Conservation (phyloP, 2,888 invertebrate species). For the Ochlodes sylvanus region DNA sequence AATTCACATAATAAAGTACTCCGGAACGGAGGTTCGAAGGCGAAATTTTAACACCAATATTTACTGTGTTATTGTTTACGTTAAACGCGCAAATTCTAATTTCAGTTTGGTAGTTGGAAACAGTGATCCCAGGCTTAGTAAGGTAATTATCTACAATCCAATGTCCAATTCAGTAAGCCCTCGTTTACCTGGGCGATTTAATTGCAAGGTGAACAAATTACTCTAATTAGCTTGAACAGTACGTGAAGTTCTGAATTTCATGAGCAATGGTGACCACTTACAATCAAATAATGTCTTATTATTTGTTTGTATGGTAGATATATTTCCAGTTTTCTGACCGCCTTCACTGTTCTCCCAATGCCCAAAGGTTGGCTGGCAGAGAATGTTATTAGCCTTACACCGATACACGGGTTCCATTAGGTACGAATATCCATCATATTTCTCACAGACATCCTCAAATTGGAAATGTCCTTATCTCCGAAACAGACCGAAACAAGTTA, state of each 20-base stretch:
- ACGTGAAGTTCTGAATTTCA: too few relatives aligned
- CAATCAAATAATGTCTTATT: too few relatives aligned
- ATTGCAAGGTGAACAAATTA: background rate
- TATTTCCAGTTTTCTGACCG: too few relatives aligned
- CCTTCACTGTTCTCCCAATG: too few relatives aligned
- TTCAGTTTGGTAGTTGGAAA: background rate
- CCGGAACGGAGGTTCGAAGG: background rate
- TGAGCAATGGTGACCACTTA: too few relatives aligned
- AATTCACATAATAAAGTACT: conserved; percentile 14
- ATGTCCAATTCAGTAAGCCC: background rate
- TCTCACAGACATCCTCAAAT: background rate
- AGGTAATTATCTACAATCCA: background rate
- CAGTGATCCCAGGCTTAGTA: background rate
- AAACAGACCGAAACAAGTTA: background rate
- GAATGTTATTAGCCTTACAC: too few relatives aligned
- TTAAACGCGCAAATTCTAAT: background rate
- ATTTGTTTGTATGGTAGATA: too few relatives aligned
- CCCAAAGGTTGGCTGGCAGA: too few relatives aligned
- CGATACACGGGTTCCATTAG: too few relatives aligned
- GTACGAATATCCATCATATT: background rate
- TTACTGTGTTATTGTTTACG: conserved; percentile 5
- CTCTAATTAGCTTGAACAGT: too few relatives aligned
- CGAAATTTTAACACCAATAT: conserved; percentile 4
- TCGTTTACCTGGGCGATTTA: background rate
- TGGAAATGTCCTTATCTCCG: background rate